A percentile compares a stretch with the other conserved stretches of the same genome.
Conservation (phyloP, 2,888 invertebrate species). For the Blera fallax region DNA sequence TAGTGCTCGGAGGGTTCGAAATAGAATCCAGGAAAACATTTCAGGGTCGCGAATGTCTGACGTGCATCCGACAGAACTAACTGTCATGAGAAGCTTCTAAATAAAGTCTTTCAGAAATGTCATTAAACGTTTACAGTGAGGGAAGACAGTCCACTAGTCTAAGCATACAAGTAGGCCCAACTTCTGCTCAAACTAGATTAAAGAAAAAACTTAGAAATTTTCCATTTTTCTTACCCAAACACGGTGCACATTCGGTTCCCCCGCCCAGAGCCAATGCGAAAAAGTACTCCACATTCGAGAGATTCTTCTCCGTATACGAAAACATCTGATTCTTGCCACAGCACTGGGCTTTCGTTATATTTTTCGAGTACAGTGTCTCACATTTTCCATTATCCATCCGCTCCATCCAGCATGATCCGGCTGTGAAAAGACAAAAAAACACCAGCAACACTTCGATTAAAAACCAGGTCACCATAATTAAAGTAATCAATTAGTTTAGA, state of each 20-base stretch:
- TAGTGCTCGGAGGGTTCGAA: no score
- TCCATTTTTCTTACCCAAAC: constrained; percentile 77
- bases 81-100: no score
- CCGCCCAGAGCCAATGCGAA: constrained; percentile 81
- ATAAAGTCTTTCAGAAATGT: no score
- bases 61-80: no score
- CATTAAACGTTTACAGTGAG: not conserved
- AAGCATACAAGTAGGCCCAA: no score
- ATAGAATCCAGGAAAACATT: no score
- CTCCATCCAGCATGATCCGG: constrained; percentile 94
- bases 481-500: constrained; percentile 67
- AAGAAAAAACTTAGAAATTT: no score
- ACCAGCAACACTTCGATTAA: constrained; percentile 26
- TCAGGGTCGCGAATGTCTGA: no score
- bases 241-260: constrained; percentile 80
- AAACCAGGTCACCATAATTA: constrained; percentile 71
- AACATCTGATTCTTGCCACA: constrained; percentile 83
- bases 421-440: constrained; percentile 78
- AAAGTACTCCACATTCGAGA: constrained; percentile 81
- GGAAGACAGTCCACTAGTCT: no score
- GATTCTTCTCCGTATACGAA: constrained; percentile 81
- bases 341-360: constrained; percentile 90
- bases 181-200: no score
- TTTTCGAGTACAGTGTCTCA: constrained; percentile 89
- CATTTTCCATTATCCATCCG: constrained; percentile 92